phyloP scores from a whole-genome alignment of 2,797 vertebrate genomes.

The Podargus strigoides region DNA sequence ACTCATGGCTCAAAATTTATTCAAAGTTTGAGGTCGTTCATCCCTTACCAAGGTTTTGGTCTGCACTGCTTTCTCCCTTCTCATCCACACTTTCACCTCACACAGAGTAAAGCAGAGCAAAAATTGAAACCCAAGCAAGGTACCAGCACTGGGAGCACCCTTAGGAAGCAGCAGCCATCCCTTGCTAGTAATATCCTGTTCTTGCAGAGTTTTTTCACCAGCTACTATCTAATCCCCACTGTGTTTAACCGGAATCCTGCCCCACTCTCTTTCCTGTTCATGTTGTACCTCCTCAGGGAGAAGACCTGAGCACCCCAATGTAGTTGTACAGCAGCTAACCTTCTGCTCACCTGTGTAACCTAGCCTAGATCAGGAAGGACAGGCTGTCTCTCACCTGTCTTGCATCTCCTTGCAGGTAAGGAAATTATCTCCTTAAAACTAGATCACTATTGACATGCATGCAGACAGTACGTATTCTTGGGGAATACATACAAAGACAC shows the following conservation, averaged over 20 bases:
- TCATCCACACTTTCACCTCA: not conserved
- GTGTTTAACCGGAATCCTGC: not conserved
- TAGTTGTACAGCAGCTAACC: not conserved
- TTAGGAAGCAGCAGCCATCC: not conserved
- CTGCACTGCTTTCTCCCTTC: not conserved
- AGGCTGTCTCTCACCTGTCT: not conserved
- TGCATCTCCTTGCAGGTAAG: not conserved
- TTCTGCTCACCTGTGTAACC: not conserved
- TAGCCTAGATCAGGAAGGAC: not conserved
- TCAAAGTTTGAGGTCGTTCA: not conserved
- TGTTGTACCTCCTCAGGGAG: not conserved
- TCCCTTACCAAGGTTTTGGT: not conserved
- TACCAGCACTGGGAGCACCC: not conserved
- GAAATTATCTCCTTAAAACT: not conserved
- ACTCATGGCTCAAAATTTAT: not conserved
- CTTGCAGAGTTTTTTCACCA: not conserved
- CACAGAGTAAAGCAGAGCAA: not conserved
- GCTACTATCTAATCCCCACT: not conserved
- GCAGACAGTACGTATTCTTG: rapidly evolving
- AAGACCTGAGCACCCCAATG: not conserved
- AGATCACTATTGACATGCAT: not conserved
- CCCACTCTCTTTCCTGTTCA: not conserved
- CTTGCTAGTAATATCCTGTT: not conserved
- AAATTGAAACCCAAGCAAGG: not conserved
- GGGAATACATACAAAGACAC: not conserved